Conservation (phyloP, 2,797 vertebrate species). For the Eulemur albifrons region DNA sequence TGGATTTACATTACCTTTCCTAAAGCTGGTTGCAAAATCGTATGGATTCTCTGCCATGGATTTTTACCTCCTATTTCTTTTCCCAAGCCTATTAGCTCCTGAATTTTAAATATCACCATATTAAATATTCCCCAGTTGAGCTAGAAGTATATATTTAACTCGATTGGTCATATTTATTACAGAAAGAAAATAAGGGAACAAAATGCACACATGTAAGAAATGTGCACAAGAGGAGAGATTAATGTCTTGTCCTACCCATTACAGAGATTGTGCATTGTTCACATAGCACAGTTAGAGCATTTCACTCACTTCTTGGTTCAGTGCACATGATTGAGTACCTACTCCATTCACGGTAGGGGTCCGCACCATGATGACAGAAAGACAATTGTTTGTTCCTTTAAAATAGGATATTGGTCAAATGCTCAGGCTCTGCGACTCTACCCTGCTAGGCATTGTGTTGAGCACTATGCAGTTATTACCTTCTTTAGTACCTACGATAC, state of each 20-base stretch:
- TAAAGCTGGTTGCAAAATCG: not conserved
- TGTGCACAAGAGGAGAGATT: not conserved
- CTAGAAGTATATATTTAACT: not conserved
- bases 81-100: not conserved
- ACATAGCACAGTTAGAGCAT: not conserved
- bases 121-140: not conserved
- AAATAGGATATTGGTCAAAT: not conserved
- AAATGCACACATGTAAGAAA: not conserved
- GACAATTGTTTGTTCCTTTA: not conserved
- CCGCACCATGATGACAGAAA: not conserved
- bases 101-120: not conserved
- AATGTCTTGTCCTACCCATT: not conserved
- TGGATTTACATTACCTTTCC: not conserved
- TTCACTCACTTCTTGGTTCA: not conserved
- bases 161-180: not conserved
- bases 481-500: not conserved
- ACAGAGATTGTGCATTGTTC: not conserved
- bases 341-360: not conserved
- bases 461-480: too few relatives aligned
- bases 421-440: not conserved
- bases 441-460: not conserved
- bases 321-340: not conserved
- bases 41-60: not conserved
- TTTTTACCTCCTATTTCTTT: constrained; percentile 4
- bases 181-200: not conserved